Percentiles rank a stretch among this genome's conserved stretches.
Conservation (phyloP, 1,140 invertebrate species). For the Drosophila insularis region DNA sequence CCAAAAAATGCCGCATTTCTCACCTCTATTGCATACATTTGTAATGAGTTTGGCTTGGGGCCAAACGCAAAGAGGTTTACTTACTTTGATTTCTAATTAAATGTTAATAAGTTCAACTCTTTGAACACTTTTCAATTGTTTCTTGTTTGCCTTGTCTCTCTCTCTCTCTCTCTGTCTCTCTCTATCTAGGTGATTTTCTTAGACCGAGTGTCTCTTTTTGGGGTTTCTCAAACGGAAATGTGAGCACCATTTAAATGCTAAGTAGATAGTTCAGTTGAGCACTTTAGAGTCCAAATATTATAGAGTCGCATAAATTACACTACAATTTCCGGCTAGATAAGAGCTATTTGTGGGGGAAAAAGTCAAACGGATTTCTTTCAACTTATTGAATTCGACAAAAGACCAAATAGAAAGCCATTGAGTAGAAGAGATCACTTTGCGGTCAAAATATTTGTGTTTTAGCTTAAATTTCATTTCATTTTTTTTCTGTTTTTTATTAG, state of each 20-base stretch:
- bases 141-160: slow-evolving; percentile 14
- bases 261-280: slow-evolving; percentile 41
- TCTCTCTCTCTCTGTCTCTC: background rate
- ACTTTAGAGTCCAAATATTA: slow-evolving; percentile 51
- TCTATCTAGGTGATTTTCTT: background rate
- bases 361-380: slow-evolving; percentile 35
- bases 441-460: slow-evolving; percentile 54
- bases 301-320: slow-evolving; percentile 69
- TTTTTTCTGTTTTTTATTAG: slow-evolving; percentile 12
- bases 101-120: slow-evolving; percentile 73
- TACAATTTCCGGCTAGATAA: slow-evolving; percentile 72
- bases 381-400: background rate
- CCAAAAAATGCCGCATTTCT: slow-evolving; percentile 52
- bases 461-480: slow-evolving; percentile 30
- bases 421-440: slow-evolving; percentile 19
- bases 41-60: slow-evolving; percentile 51
- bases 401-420: background rate
- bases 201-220: background rate
- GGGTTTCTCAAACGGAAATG: slow-evolving; percentile 56
- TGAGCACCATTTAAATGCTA: slow-evolving; percentile 73
- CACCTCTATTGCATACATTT: slow-evolving; percentile 52
- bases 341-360: slow-evolving; percentile 31
- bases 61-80: slow-evolving; percentile 26
- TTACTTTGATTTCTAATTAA: slow-evolving; percentile 74
- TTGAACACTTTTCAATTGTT: slow-evolving; percentile 30